Conservation (phyloP, 2,797 vertebrate species). For the Serranus cabrilla region DNA sequence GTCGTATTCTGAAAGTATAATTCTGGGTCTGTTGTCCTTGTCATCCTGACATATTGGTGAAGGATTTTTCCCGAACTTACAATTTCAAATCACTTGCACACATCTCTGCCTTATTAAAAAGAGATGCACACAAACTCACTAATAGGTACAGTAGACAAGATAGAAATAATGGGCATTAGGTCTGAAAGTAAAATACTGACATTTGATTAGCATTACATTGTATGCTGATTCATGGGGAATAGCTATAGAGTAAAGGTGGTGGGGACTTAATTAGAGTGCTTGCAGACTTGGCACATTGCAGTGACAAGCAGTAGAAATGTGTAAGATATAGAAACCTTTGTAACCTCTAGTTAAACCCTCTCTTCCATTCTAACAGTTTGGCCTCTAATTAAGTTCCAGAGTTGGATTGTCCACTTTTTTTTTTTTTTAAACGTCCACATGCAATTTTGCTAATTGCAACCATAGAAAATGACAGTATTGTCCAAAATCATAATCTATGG, state of each 20-base stretch:
- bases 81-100: slow-evolving; percentile 42
- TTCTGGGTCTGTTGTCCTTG: slow-evolving; percentile 21
- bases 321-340: slow-evolving; percentile 80
- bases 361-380: slow-evolving; percentile 76
- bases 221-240: slow-evolving; percentile 81
- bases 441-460: slow-evolving; percentile 71
- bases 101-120: slow-evolving; percentile 45
- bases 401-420: slow-evolving; percentile 67
- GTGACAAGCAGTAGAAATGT: slow-evolving; percentile 82
- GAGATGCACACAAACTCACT: slow-evolving; percentile 45
- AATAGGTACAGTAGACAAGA: slow-evolving; percentile 54
- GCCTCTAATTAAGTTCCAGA: slow-evolving; percentile 83
- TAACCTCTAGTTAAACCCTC: slow-evolving; percentile 83
- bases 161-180: slow-evolving; percentile 73
- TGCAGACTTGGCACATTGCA: slow-evolving; percentile 83
- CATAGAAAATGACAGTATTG: slow-evolving; percentile 57
- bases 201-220: slow-evolving; percentile 78
- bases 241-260: slow-evolving; percentile 62
- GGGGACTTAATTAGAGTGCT: slow-evolving; percentile 84
- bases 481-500: slow-evolving; percentile 49
- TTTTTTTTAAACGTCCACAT: slow-evolving; percentile 45
- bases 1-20: slow-evolving; percentile 12
- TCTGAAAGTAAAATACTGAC: slow-evolving; percentile 69
- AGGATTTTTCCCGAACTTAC: slow-evolving; percentile 27
- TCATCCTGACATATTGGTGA: slow-evolving; percentile 27